phyloP scores from a whole-genome alignment of 2,888 invertebrate genomes.

The Chrysopilus asiliformis region DNA sequence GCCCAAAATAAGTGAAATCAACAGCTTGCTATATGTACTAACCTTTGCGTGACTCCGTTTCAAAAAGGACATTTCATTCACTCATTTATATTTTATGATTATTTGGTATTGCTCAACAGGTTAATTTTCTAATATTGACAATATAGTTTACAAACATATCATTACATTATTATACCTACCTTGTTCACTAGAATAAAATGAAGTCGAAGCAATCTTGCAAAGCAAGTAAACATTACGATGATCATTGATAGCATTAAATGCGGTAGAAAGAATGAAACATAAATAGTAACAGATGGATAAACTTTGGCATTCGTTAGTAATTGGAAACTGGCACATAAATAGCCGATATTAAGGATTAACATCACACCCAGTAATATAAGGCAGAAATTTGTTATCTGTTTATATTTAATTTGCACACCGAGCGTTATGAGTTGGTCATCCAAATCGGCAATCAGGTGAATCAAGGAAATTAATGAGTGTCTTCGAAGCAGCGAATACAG shows the following conservation, averaged over 20 bases:
- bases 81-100: too few relatives aligned
- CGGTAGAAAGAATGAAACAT: conserved; percentile 23
- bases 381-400: conserved; percentile 23
- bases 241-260: conserved; percentile 23
- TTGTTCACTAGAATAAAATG: too few relatives aligned
- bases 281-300: conserved; percentile 13
- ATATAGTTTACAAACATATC: too few relatives aligned
- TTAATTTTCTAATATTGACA: too few relatives aligned
- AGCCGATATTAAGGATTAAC: conserved; percentile 28
- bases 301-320: conserved; percentile 15
- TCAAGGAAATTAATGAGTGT: conserved; percentile 23
- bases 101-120: too few relatives aligned
- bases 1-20: too few relatives aligned
- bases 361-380: conserved; percentile 26
- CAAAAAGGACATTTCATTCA: too few relatives aligned
- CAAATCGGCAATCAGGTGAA: conserved; percentile 25
- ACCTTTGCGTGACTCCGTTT: too few relatives aligned
- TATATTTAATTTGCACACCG: conserved; percentile 28
- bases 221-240: too few relatives aligned
- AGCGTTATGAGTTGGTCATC: conserved; percentile 29
- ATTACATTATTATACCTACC: too few relatives aligned
- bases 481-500: conserved; percentile 28
- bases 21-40: too few relatives aligned
- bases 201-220: too few relatives aligned
- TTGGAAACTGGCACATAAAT: conserved; percentile 17